Evolutionary conservation across 2,888 invertebrate species (phyloP), one percentile per base, ranked within the genome.

Genomic region (Catocala sponsa): DNA sequence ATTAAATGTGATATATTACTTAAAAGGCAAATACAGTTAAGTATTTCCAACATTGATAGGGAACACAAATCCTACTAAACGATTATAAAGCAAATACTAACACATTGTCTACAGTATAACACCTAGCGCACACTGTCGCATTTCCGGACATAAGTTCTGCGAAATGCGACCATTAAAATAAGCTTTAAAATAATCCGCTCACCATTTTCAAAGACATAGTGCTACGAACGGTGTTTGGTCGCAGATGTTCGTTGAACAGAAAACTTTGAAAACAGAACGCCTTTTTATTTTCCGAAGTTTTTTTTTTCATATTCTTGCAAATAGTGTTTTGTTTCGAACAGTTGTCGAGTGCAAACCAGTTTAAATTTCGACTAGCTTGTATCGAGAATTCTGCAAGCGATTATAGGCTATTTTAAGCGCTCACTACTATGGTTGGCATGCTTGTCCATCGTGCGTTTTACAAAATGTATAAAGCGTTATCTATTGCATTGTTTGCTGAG

Each of bases 181-280:
- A 85, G 84, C 85, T 87, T 87, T 85, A 85, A 86, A 86, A 86
- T 87, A 88, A 87, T 88, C 84, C 83, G 70, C 77, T 74, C 74
- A 76, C 72, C 74, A 82, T 77, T 82, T 80, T 65, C 75, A 76
- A 80, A 83, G 82, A 86, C 79, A 81, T 79, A 83, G 74, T 80
- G 74, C 78, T 55, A 62, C 74, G 70, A 82, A 77, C 74, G 75
- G 64, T 78, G 70, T 75, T 76, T 73, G 79, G 79, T 73, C 78
- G 64, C 81, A 83, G 80, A 82, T 86, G 82, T 72, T 83, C 70
- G 63, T 66, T 59, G 65, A 70, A 67, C 68, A 67, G 68, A 56
- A 63, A 72, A 75, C 68, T 71, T 70, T 62, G 25, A 56, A 70
- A 78, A 71, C 62, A 63, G 58, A 65, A 67, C 55, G 61, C 58